Evolutionary conservation across 1,140 invertebrate genomes (phyloP).

Genomic region (Nasonia vitripennis): DNA sequence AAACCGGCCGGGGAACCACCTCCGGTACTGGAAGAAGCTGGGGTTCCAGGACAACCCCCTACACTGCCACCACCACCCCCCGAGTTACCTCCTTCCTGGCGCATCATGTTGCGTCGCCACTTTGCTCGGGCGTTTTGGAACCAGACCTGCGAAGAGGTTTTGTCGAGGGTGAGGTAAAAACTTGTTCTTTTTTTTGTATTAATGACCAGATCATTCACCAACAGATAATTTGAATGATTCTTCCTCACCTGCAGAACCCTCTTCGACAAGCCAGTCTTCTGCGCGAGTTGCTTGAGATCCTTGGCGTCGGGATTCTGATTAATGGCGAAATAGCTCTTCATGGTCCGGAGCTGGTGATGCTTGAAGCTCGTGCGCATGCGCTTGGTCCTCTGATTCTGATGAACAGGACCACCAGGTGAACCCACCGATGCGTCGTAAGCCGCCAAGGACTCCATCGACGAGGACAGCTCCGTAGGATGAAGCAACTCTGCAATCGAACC

Average conservation of each 20-base stretch:
- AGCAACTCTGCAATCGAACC: slow-evolving; percentile 77
- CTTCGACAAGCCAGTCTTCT: slow-evolving; percentile 97
- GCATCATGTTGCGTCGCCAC: slow-evolving; percentile 91
- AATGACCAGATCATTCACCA: not conserved
- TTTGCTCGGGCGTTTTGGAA: slow-evolving; percentile 98
- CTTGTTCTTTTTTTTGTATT: not conserved
- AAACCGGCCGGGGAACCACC: slow-evolving; percentile 66
- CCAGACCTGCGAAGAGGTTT: slow-evolving; percentile 86
- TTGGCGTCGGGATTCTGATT: slow-evolving; percentile 99
- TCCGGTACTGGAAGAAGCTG: slow-evolving; percentile 69
- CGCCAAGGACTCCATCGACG: slow-evolving; percentile 85
- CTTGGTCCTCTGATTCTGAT: slow-evolving; percentile 84
- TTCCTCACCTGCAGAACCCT: slow-evolving; percentile 93
- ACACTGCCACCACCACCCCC: slow-evolving; percentile 66
- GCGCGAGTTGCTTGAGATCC: slow-evolving; percentile 94
- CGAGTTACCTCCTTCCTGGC: slow-evolving; percentile 79
- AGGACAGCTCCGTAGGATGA: slow-evolving; percentile 83
- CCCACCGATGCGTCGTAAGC: slow-evolving; percentile 83
- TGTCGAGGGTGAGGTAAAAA: not conserved
- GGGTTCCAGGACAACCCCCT: slow-evolving; percentile 69
- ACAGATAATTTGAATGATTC: not conserved
- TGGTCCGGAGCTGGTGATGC: slow-evolving; percentile 96
- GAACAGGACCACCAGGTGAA: slow-evolving; percentile 80
- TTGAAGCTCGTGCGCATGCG: slow-evolving; percentile 97
- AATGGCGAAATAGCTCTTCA: slow-evolving; percentile 97